phyloP scores from a whole-genome alignment of 1,140 invertebrate genomes.

The Glomeris maerens region DNA sequence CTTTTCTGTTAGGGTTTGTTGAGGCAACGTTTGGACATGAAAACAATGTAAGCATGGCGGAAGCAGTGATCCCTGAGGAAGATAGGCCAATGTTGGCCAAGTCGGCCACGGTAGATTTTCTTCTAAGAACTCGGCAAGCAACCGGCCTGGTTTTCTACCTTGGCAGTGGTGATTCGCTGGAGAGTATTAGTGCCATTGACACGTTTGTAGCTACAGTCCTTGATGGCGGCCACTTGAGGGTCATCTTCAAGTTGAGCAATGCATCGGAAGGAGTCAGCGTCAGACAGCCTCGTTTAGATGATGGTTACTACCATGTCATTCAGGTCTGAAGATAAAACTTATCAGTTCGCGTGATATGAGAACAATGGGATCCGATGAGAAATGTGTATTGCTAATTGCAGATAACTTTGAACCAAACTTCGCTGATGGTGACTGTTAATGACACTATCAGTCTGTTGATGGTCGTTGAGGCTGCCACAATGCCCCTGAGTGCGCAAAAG shows the following conservation, averaged over 20 bases:
- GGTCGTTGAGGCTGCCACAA: constrained; percentile 1
- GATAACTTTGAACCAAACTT: neutral
- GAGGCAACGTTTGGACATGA: constrained; percentile 83
- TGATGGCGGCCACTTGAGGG: constrained; percentile 55
- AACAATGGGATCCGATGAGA: too few relatives aligned
- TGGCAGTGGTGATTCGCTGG: constrained; percentile 32
- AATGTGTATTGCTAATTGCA: too few relatives aligned
- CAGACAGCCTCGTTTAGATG: constrained; percentile 57
- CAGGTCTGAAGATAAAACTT: constrained; percentile 39
- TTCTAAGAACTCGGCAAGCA: constrained; percentile 67
- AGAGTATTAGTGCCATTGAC: constrained; percentile 3
- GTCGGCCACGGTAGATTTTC: constrained; percentile 80
- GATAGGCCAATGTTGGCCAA: constrained; percentile 52
- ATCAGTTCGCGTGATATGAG: too few relatives aligned
- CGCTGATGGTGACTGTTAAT: constrained; percentile 14
- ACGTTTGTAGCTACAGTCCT: constrained; percentile 44
- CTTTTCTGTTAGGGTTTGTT: constrained; percentile 47
- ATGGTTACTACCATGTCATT: constrained; percentile 73
- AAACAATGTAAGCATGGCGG: constrained; percentile 52
- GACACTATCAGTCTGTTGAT: constrained; percentile 6
- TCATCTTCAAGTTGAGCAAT: constrained; percentile 51
- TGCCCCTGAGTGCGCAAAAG: constrained; percentile 7
- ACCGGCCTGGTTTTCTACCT: constrained; percentile 77
- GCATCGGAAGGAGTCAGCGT: constrained; percentile 64
- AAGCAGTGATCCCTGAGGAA: constrained; percentile 48